These are phyloP conservation scores for Garrulus glandarius DNA, from an alignment of 2,797 vertebrate species.

Conservation along the genomic window DNA sequence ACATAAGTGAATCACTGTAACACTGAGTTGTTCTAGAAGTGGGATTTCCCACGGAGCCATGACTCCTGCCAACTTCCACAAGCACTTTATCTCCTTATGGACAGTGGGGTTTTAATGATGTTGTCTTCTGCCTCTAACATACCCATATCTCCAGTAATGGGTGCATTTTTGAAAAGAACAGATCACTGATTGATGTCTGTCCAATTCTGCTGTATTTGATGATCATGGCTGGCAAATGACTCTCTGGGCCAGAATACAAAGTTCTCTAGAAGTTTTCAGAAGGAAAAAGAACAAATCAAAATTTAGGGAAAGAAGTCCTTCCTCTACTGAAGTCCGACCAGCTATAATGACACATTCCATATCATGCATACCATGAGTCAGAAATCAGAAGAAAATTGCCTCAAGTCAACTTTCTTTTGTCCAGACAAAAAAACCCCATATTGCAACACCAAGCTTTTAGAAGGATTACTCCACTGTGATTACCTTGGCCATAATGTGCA, in stretches of 20 bases:
- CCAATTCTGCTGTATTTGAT: neutral
- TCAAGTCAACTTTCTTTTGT: neutral
- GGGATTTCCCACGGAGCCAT: neutral
- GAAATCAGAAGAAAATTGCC: neutral
- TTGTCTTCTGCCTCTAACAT: neutral
- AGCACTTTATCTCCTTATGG: neutral
- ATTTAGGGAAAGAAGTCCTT: neutral
- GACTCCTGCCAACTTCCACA: neutral
- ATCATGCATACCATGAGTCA: accelerated
- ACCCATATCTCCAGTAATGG: neutral
- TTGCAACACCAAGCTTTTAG: neutral
- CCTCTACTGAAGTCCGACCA: neutral
- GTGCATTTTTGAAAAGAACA: neutral
- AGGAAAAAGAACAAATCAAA: neutral
- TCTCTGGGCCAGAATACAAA: neutral
- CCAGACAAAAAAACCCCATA: neutral
- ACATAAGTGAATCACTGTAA: neutral
- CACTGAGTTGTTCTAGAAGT: neutral
- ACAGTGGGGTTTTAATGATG: neutral
- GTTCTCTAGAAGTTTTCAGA: neutral
- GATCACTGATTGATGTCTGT: neutral
- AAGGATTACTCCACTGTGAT: neutral
- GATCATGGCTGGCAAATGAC: neutral
- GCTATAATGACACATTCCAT: neutral
- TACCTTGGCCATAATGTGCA: neutral